Base-by-base conservation (phyloP, 2,797 vertebrate species). In the Epinephelus coioides region DNA sequence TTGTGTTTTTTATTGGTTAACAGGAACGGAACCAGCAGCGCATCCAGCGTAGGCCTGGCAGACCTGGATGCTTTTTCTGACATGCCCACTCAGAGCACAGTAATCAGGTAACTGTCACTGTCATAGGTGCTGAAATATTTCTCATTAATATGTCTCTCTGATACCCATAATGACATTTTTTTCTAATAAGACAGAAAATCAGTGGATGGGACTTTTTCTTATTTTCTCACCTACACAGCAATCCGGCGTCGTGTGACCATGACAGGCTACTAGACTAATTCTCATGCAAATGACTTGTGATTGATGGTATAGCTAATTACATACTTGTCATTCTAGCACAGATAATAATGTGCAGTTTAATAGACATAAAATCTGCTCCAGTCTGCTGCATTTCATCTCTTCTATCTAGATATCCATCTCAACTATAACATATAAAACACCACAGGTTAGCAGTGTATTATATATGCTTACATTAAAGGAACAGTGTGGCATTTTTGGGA, bases 21-120 rank as follows among this genome's bases (percentile, higher is more conserved):
- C 96, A 99, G 98, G 94, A 98, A 98, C 87, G 97, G 97, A 85
- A 98, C 97, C 93, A 98, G 97, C 95, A 99, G 98, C 82, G 94
- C 96, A 68, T 97, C 98, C 87, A 99, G 98, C 92, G 94, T 98
- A 61, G 98, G 97, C 82, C 91, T 97, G 89, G 94, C 94, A 87
- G 98, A 99, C 91, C 94, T 98, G 93, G 98, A 99, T 88, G 95
- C 94, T 81, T 98, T 97, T 95, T 95, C 96, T 89, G 98, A 98
- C 87, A 96, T 93, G 84, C 78, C 96, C 78, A 92, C 94, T 89
- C 92, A 97, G 93, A 95, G 95, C 93, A 94, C 93, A 91, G 72
- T 94, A 85, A 96, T 96, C 94, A 96, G 97, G 98, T 99, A 96
- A 95, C 92, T 82, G 69, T 70, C 72, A 76, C 10, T 51, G 71